Evolutionary conservation across 1,140 invertebrate genomes (phyloP), one percentile per base, ranked within the genome.

Genomic region (Caerostris extrusa): DNA sequence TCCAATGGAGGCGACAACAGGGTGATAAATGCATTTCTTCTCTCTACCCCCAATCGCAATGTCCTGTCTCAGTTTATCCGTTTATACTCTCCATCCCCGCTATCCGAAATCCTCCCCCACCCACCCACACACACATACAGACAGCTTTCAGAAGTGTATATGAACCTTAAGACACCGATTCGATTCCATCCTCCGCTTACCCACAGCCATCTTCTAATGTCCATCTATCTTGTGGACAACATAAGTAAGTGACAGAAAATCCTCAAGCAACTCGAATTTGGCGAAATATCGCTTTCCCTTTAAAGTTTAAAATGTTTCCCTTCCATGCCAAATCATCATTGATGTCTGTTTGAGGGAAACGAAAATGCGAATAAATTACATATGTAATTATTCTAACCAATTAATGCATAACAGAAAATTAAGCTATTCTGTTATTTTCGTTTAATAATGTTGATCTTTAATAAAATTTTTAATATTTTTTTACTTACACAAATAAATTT

Each of bases 181-280:
- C 88, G 88, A 57, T 77, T 56, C 55, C 60, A 7, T 53, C 34
- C n/a, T 17, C 82, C 82, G 14, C 82, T 19, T 85, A 19, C 82
- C 17, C 34, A 19, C 50, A 67, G 17, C 88, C 64, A 55, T 77
- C 88, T 77, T 77, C 61, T 12, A 90, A 90, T 90, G 88, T 77
- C 88, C 88, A 90, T 90, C 88, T 90, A 77, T 90, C 88, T 90
- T 90, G 61, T 34, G 88, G 67, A 90, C 88, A 90, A 90, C 61
- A 90, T 90, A 77, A 71, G 88, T 57, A 90, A 90, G 67, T 71
- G 86, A 88, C 86, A 88, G 86, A 64, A 55, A 53, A 55, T 88
- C 50, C 86, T 88, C 86, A n/a, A 53, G 12, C 14, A 50, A 85
- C 17, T 85, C 86, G 50, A 57, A 10, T 88, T 88, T 88, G 86